These are phyloP conservation scores for Drosophila testacea DNA, from an alignment of 2,888 invertebrate genomes.

Conservation along the genomic window DNA sequence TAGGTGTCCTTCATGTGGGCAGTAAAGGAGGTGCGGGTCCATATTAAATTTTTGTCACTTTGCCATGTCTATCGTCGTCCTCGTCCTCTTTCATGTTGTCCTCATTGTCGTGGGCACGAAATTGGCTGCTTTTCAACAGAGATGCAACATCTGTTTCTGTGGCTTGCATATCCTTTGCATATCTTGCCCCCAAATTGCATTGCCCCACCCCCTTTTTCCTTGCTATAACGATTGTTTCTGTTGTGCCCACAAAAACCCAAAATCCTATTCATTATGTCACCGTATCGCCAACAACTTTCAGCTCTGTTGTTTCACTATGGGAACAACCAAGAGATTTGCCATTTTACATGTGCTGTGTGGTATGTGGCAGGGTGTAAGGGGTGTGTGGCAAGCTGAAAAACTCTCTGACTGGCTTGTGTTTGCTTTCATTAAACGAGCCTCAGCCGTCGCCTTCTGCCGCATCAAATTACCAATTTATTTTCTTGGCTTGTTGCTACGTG, in stretches of 20 bases:
- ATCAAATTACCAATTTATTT: conserved; percentile 81
- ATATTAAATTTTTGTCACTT: conserved; percentile 83
- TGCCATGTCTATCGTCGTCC: conserved; percentile 74
- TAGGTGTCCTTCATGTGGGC: conserved; percentile 1
- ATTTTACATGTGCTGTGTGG: conserved; percentile 54
- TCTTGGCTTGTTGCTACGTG: conserved; percentile 64
- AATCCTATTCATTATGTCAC: conserved; percentile 80
- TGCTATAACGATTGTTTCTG: conserved; percentile 29
- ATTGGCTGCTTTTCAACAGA: conserved; percentile 84
- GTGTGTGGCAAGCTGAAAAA: neutral
- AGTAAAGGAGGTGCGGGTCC: conserved; percentile 29
- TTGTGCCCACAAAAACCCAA: conserved; percentile 68
- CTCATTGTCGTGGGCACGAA: conserved; percentile 52
- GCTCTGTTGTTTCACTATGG: conserved; percentile 42
- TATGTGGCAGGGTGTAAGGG: neutral
- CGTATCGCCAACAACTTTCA: conserved; percentile 54
- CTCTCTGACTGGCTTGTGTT: neutral
- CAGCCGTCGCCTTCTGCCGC: conserved; percentile 61
- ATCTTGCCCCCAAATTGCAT: conserved; percentile 73
- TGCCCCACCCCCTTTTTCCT: conserved; percentile 12
- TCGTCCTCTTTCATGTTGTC: neutral
- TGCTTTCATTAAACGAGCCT: conserved; percentile 67
- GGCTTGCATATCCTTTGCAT: conserved; percentile 73
- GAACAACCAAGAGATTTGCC: conserved; percentile 53
- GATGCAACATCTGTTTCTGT: conserved; percentile 81